Evolutionary conservation across 2,113 vertebrate species (phyloP).

Genomic region (Hemichromis elongatus): DNA sequence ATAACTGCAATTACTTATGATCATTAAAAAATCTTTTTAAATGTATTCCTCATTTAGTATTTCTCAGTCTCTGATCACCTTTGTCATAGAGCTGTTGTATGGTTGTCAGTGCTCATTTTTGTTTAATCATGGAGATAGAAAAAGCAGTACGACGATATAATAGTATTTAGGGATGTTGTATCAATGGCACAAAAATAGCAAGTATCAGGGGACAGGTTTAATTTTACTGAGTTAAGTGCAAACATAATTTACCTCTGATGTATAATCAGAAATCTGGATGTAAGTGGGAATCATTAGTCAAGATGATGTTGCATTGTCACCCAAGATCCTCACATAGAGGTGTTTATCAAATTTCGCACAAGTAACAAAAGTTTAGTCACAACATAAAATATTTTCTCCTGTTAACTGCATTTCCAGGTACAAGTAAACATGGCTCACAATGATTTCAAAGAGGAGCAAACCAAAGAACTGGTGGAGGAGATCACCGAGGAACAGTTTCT

Average conservation of each 20-base stretch:
- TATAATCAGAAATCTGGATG: neutral
- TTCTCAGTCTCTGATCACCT: neutral
- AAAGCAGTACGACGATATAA: neutral
- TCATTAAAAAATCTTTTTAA: neutral
- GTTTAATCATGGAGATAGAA: neutral
- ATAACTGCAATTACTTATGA: neutral
- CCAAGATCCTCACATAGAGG: neutral
- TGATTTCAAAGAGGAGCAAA: neutral
- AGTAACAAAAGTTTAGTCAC: neutral
- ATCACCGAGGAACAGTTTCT: constrained; percentile 66
- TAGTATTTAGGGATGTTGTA: neutral
- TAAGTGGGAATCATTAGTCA: constrained; percentile 29
- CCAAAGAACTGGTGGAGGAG: constrained; percentile 2
- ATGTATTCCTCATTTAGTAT: neutral
- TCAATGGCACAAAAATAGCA: neutral
- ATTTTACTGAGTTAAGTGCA: neutral
- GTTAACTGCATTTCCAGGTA: neutral
- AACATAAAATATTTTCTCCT: neutral
- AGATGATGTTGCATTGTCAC: neutral
- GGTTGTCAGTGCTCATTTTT: neutral
- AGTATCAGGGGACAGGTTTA: neutral
- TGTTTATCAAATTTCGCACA: neutral
- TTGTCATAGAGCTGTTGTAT: neutral
- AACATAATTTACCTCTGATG: neutral
- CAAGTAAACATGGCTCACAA: constrained; percentile 13